phyloP scores from a whole-genome alignment of 53 echinoderm and acorn worm genomes.

The Apostichopus leukothele region DNA sequence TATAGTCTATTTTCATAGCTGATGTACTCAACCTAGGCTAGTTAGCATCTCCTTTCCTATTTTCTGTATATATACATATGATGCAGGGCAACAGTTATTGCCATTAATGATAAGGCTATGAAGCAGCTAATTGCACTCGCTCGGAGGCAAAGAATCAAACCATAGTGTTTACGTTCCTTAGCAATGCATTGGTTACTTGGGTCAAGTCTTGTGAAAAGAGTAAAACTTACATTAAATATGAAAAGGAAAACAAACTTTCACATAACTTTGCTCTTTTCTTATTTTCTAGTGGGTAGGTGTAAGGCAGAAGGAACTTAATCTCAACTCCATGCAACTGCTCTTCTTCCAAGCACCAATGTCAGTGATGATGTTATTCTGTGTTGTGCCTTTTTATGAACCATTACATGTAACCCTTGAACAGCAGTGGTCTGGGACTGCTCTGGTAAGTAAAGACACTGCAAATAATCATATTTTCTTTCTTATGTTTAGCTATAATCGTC shows the following conservation, averaged over 20 bases:
- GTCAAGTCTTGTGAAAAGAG: background rate
- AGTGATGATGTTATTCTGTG: conserved; percentile 57
- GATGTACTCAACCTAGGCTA: too few species aligned
- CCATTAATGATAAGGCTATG: too few species aligned
- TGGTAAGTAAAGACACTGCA: background rate
- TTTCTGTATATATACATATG: too few species aligned
- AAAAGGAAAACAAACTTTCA: background rate
- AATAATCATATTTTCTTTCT: too few species aligned
- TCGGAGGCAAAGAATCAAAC: background rate
- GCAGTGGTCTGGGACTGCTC: conserved; percentile 24
- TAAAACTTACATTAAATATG: background rate
- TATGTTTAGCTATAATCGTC: too few species aligned
- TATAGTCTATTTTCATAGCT: too few species aligned
- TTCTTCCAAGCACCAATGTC: conserved; percentile 95
- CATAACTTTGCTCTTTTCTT: background rate
- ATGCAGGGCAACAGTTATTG: too few species aligned
- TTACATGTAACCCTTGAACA: conserved; percentile 16
- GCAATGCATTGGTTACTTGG: background rate
- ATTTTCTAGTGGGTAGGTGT: conserved; percentile 79
- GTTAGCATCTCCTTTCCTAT: too few species aligned
- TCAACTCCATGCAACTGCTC: conserved; percentile 95
- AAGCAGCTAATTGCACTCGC: too few species aligned
- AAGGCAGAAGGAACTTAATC: conserved; percentile 87
- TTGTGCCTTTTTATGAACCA: conserved; percentile 79
- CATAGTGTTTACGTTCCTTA: background rate